Conservation (phyloP, 2,113 vertebrate genomes). For the Oreochromis tanganicae region DNA sequence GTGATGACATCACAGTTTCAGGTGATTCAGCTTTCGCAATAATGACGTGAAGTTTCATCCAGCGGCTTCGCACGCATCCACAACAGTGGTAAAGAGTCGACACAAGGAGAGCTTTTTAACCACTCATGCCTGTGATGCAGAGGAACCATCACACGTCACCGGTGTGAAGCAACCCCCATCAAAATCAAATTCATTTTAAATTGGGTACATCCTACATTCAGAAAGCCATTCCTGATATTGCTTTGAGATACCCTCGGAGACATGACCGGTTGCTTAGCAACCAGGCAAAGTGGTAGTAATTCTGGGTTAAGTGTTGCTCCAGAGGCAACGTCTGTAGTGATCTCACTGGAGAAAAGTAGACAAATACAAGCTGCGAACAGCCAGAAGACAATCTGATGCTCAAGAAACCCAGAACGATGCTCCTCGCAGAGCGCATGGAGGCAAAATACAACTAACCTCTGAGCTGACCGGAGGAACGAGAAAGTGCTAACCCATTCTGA, state of each 20-base stretch:
- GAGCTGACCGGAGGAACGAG: neutral
- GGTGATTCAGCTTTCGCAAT: neutral
- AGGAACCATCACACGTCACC: neutral
- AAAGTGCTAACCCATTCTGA: neutral
- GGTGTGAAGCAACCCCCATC: neutral
- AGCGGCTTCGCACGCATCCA: neutral
- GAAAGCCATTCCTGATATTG: constrained; percentile 34
- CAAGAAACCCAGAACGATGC: neutral
- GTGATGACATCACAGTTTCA: neutral
- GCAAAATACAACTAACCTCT: neutral
- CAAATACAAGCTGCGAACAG: constrained; percentile 32
- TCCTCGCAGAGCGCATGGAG: neutral
- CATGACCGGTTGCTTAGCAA: constrained; percentile 66
- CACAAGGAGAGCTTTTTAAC: neutral
- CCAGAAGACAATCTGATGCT: neutral
- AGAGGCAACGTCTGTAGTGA: neutral
- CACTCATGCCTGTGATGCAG: neutral
- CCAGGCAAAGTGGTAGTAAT: constrained; percentile 43
- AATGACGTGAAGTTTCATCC: neutral
- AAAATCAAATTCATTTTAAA: constrained; percentile 40
- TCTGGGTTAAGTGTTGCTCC: constrained; percentile 40
- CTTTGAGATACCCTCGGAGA: constrained; percentile 42
- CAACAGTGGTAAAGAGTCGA: neutral
- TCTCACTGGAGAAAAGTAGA: constrained; percentile 17
- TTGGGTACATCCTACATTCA: constrained; percentile 30